These are phyloP conservation scores for Diarsia brunnea DNA, from an alignment of 2,888 invertebrate genomes.

Conservation along the genomic window DNA sequence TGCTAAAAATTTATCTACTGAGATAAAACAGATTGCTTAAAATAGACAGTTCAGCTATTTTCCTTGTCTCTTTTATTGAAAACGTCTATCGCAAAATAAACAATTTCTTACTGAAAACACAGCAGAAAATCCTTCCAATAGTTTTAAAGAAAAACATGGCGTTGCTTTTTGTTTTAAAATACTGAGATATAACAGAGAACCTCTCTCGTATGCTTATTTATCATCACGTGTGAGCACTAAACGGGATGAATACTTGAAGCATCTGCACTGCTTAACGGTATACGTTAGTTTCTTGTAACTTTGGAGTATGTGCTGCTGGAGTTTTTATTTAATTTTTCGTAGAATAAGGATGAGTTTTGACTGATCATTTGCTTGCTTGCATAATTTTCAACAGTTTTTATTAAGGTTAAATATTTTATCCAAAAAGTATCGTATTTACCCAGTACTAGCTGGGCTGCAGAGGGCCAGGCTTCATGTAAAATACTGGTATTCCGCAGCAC, in stretches of 20 bases:
- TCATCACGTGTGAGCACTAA: conserved; percentile 47
- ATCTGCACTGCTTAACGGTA: conserved; percentile 41
- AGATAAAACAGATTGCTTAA: neutral
- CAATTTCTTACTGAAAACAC: neutral
- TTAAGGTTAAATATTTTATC: no score
- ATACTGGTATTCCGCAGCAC: no score
- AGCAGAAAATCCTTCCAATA: conserved; percentile 20
- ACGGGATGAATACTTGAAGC: conserved; percentile 47
- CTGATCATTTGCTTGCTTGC: neutral
- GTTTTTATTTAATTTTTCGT: conserved; percentile 32
- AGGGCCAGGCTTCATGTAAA: no score
- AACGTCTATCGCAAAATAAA: neutral
- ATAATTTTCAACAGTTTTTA: neutral
- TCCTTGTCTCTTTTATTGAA: neutral
- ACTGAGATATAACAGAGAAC: conserved; percentile 12
- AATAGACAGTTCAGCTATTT: neutral
- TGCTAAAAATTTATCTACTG: neutral
- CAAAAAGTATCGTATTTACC: no score
- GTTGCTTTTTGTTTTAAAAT: conserved; percentile 27
- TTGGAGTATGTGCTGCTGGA: neutral
- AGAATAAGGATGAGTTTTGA: neutral
- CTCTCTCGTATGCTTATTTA: conserved; percentile 45
- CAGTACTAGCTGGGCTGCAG: no score
- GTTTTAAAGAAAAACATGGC: conserved; percentile 27
- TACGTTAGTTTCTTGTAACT: conserved; percentile 23